These are phyloP conservation scores for Synchiropus splendidus DNA, from an alignment of 2,113 vertebrate species.

Conservation along the genomic window DNA sequence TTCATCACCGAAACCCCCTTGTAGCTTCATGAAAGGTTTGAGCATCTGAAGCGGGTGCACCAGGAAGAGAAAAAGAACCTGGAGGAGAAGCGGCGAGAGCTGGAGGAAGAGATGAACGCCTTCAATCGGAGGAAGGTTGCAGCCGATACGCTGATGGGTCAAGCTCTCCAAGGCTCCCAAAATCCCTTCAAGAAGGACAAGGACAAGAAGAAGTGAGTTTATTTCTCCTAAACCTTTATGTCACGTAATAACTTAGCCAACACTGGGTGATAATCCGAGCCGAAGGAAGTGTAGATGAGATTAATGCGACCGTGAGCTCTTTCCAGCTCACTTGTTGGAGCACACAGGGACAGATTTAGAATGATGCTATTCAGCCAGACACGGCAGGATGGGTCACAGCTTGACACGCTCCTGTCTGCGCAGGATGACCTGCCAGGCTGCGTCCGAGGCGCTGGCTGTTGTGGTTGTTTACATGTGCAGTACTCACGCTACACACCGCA, in stretches of 20 bases:
- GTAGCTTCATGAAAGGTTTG: slow-evolving; percentile 89
- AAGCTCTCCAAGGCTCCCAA: slow-evolving; percentile 76
- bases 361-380: slow-evolving; percentile 43
- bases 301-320: slow-evolving; percentile 36
- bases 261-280: not conserved
- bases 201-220: slow-evolving; percentile 92
- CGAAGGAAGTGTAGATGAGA: slow-evolving; percentile 18
- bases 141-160: slow-evolving; percentile 82
- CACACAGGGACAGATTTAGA: slow-evolving; percentile 47
- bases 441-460: slow-evolving; percentile 32
- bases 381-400: slow-evolving; percentile 38
- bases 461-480: slow-evolving; percentile 36
- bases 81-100: slow-evolving; percentile 81
- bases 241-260: slow-evolving; percentile 4
- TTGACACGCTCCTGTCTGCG: slow-evolving; percentile 40
- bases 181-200: slow-evolving; percentile 87
- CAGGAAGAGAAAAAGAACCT: slow-evolving; percentile 89
- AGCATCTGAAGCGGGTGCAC: slow-evolving; percentile 86
- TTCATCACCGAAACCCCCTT: too few species aligned
- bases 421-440: slow-evolving; percentile 49
- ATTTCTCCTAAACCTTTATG: not conserved
- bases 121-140: slow-evolving; percentile 85
- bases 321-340: slow-evolving; percentile 26
- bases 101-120: slow-evolving; percentile 84
- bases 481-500: too few species aligned